These are phyloP conservation scores for Pediacus dermestoides DNA, from an alignment of 2,888 invertebrate species.

Conservation along the genomic window DNA sequence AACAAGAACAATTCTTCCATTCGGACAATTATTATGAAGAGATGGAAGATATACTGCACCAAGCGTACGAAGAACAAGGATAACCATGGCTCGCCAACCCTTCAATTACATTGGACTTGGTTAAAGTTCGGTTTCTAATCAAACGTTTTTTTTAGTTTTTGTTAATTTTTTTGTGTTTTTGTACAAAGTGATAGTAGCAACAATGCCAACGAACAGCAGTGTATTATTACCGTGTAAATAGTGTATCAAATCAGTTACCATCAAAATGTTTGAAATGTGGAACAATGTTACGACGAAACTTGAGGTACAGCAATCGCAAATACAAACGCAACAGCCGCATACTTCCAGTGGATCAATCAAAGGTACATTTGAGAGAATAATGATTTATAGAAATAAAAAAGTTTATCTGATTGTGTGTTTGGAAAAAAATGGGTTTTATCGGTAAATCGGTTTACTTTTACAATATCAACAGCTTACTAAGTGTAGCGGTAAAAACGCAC, in stretches of 20 bases:
- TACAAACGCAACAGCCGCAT: slow-evolving; percentile 66
- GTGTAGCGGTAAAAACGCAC: no score
- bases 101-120: slow-evolving; percentile 35
- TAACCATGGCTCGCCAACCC: slow-evolving; percentile 32
- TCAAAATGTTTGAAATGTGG: slow-evolving; percentile 80
- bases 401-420: no score
- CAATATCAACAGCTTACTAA: background rate
- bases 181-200: slow-evolving; percentile 3
- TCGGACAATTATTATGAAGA: slow-evolving; percentile 44
- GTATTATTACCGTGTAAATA: background rate
- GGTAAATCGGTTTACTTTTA: background rate
- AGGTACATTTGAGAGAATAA: slow-evolving; percentile 54
- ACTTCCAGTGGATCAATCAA: slow-evolving; percentile 79
- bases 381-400: slow-evolving; percentile 1
- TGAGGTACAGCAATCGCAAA: slow-evolving; percentile 65
- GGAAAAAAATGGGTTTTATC: background rate
- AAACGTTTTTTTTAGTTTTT: slow-evolving; percentile 3
- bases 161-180: slow-evolving; percentile 6
- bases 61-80: slow-evolving; percentile 50
- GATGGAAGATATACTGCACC: slow-evolving; percentile 49
- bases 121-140: slow-evolving; percentile 18
- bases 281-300: slow-evolving; percentile 72
- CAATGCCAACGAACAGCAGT: slow-evolving; percentile 1
- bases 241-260: slow-evolving; percentile 13
- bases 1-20: slow-evolving; percentile 18